Evolutionary conservation across 2,888 invertebrate species (phyloP).

Genomic region (Phalera bucephala): DNA sequence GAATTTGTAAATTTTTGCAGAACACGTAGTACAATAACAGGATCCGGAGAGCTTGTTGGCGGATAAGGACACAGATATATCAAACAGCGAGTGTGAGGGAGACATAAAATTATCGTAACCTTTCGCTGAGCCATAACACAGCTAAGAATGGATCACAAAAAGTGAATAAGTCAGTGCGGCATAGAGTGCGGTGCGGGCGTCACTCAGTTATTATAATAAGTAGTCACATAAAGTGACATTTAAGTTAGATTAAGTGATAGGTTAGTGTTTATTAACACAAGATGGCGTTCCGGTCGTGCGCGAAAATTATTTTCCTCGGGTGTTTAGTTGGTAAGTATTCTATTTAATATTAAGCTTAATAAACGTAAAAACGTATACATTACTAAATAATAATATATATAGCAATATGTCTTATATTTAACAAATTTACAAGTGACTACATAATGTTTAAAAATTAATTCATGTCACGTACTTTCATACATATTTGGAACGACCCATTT

Average conservation of each 20-base stretch:
- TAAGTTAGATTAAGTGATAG: conserved; percentile 51
- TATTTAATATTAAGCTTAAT: background rate
- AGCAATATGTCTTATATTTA: too few relatives aligned
- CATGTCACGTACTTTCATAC: conserved; percentile 14
- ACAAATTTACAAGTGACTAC: too few relatives aligned
- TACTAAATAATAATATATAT: too few relatives aligned
- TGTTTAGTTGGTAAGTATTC: conserved; percentile 68
- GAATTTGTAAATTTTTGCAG: conserved; percentile 58
- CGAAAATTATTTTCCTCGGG: conserved; percentile 56
- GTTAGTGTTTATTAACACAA: conserved; percentile 52
- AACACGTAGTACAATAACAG: conserved; percentile 76
- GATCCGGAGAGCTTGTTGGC: conserved; percentile 50
- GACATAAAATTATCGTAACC: conserved; percentile 60
- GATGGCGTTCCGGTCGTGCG: conserved; percentile 69
- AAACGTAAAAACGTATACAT: too few relatives aligned
- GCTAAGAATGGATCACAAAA: conserved; percentile 74
- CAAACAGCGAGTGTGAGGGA: conserved; percentile 38
- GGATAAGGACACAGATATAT: conserved; percentile 44
- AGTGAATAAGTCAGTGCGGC: conserved; percentile 73
- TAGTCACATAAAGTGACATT: conserved; percentile 66
- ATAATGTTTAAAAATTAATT: conserved; percentile 3
- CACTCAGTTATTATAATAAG: conserved; percentile 48
- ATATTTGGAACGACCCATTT: conserved; percentile 24
- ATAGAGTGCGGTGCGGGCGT: conserved; percentile 68
- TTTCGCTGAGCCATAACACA: conserved; percentile 66